These are phyloP conservation scores for Mythimna impura DNA, from an alignment of 2,888 invertebrate genomes.

Conservation along the genomic window DNA sequence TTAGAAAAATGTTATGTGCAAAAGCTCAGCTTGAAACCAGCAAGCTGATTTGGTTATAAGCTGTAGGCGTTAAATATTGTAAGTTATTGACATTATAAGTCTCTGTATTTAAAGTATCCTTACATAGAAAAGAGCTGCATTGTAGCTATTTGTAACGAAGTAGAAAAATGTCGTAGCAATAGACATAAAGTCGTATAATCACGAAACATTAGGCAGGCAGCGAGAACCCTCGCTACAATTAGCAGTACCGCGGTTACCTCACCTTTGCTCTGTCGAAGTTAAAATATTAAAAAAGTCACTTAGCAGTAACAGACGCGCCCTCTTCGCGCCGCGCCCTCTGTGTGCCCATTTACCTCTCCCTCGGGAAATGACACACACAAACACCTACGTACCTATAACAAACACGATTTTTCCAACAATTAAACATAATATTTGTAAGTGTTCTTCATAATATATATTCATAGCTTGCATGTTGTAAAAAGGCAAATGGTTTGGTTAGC, in stretches of 20 bases:
- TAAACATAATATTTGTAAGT: slow-evolving; percentile 37
- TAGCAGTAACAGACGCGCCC: slow-evolving; percentile 56
- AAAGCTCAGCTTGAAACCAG: background rate
- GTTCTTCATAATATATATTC: slow-evolving; percentile 9
- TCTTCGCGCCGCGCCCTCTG: slow-evolving; percentile 51
- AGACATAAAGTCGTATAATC: slow-evolving; percentile 34
- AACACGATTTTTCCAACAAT: slow-evolving; percentile 52
- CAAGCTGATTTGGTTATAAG: background rate
- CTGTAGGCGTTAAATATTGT: background rate
- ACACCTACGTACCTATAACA: slow-evolving; percentile 27
- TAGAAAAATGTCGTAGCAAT: slow-evolving; percentile 29
- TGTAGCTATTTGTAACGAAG: background rate
- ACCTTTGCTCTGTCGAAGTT: slow-evolving; percentile 60
- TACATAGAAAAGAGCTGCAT: background rate
- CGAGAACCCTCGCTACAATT: slow-evolving; percentile 41
- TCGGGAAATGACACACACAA: slow-evolving; percentile 54
- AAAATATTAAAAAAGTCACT: slow-evolving; percentile 65
- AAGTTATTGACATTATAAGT: background rate
- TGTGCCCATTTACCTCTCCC: slow-evolving; percentile 58
- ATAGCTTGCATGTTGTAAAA: slow-evolving; percentile 9
- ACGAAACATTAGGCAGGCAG: slow-evolving; percentile 32
- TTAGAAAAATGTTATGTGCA: background rate
- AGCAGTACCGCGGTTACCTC: slow-evolving; percentile 51
- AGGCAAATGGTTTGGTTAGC: background rate
- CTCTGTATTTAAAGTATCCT: background rate